phyloP scores from a whole-genome alignment of 92 coral and sea anemone genomes.

The Palythoa grandis region DNA sequence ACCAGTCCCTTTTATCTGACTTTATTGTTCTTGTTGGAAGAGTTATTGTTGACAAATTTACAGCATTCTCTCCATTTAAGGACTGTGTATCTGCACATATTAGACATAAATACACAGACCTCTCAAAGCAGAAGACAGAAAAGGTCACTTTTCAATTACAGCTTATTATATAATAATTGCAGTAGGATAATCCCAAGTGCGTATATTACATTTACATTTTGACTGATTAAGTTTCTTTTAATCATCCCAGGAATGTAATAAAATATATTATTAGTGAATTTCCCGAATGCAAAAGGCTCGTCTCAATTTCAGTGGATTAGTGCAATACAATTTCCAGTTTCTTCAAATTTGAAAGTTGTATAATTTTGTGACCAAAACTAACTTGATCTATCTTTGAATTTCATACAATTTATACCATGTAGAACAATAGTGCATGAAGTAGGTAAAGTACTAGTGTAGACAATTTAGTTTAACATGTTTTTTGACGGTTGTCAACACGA shows the following conservation, averaged over 20 bases:
- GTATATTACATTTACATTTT: not conserved
- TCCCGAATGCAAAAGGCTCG: not conserved
- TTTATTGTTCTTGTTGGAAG: conserved; percentile 53
- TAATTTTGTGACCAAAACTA: not conserved
- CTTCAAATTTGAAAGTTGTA: not conserved
- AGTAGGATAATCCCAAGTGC: not conserved
- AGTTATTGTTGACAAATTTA: conserved; percentile 55
- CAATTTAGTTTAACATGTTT: not conserved
- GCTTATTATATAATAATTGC: not conserved
- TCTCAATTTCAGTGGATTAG: not conserved
- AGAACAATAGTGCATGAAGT: not conserved
- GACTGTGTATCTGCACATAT: conserved; percentile 63
- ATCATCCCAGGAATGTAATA: not conserved
- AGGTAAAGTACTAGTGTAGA: not conserved
- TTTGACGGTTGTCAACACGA: not conserved
- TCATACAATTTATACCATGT: not conserved
- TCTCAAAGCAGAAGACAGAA: conserved; percentile 43
- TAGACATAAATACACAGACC: conserved; percentile 46
- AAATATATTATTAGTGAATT: too few relatives aligned
- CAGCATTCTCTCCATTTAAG: conserved; percentile 50
- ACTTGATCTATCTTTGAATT: not conserved
- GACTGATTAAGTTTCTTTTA: not conserved
- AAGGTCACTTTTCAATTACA: conserved; percentile 25
- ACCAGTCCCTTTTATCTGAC: conserved; percentile 40
- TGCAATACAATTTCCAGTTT: not conserved